Conservation (phyloP, 2,113 vertebrate genomes). For the Pterophyllum scalare region DNA sequence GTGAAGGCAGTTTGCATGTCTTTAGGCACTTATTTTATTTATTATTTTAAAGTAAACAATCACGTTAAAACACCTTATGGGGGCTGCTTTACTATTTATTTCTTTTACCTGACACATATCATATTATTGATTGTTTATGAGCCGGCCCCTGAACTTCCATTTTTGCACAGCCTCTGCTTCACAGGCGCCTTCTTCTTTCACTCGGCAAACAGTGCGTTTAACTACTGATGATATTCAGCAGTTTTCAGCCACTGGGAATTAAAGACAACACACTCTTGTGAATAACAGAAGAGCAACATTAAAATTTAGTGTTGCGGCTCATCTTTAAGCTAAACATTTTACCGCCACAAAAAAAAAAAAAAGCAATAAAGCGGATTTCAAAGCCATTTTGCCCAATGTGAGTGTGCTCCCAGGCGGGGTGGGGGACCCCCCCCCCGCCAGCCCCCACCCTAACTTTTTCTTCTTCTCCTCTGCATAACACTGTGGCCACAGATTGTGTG, state of each 20-base stretch:
- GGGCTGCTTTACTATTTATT: neutral
- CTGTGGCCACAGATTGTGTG: conserved; percentile 96
- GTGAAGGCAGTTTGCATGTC: no score
- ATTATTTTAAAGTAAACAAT: no score
- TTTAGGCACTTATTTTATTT: neutral
- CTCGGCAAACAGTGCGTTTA: conserved; percentile 39
- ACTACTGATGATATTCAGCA: conserved; percentile 23
- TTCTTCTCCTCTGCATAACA: conserved; percentile 73
- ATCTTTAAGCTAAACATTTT: conserved; percentile 62
- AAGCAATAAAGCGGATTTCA: conserved; percentile 56
- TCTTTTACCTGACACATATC: neutral
- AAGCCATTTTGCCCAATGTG: conserved; percentile 33
- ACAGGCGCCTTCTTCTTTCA: conserved; percentile 3
- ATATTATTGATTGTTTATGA: neutral
- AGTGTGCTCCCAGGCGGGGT: conserved; percentile 34
- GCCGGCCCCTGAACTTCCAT: neutral
- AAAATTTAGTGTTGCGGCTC: conserved; percentile 52
- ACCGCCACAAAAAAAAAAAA: conserved; percentile 47
- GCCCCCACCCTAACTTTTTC: conserved; percentile 32
- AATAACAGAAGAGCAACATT: conserved; percentile 40
- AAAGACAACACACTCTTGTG: conserved; percentile 45
- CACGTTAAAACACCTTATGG: no score
- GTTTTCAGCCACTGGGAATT: conserved; percentile 33
- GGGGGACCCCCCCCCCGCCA: conserved; percentile 18
- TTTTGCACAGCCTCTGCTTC: neutral